Percentiles rank a stretch among this genome's conserved stretches.
These are phyloP conservation scores for Piprites chloris DNA, from an alignment of 2,113 vertebrate species.

Conservation along the genomic window DNA sequence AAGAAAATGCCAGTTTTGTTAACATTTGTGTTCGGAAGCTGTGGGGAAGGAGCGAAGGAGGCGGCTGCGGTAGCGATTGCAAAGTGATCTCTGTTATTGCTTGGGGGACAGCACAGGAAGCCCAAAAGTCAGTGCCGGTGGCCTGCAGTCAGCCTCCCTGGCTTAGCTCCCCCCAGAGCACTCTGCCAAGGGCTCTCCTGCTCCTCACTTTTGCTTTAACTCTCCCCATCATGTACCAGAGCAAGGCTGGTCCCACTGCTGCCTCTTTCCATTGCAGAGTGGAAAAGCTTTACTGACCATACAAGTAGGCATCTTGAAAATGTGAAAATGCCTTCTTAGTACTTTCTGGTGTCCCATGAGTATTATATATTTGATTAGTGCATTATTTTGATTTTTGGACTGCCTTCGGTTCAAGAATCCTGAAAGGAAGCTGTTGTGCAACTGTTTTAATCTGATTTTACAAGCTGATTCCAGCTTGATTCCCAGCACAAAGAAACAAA, in stretches of 20 bases:
- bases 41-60: background rate
- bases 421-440: constrained; percentile 56
- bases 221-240: background rate
- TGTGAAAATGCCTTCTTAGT: constrained; percentile 8
- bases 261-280: background rate
- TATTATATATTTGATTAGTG: constrained; percentile 8
- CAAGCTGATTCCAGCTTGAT: background rate
- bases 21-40: background rate
- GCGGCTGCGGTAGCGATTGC: background rate
- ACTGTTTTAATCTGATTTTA: constrained; percentile 54
- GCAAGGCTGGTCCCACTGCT: background rate
- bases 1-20: background rate
- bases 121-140: background rate
- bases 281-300: background rate
- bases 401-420: constrained; percentile 31
- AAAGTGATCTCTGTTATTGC: background rate
- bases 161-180: rapidly evolving
- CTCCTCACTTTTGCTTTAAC: background rate
- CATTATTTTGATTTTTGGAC: constrained; percentile 42
- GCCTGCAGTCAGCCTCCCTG: background rate
- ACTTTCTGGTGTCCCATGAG: background rate
- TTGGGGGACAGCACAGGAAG: background rate
- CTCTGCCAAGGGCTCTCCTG: background rate
- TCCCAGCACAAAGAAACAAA: constrained; percentile 47
- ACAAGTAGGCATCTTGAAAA: constrained; percentile 3